Evolutionary conservation across 2,888 invertebrate genomes (phyloP), one percentile per base, ranked within the genome.

Genomic region (Meloe dianella): DNA sequence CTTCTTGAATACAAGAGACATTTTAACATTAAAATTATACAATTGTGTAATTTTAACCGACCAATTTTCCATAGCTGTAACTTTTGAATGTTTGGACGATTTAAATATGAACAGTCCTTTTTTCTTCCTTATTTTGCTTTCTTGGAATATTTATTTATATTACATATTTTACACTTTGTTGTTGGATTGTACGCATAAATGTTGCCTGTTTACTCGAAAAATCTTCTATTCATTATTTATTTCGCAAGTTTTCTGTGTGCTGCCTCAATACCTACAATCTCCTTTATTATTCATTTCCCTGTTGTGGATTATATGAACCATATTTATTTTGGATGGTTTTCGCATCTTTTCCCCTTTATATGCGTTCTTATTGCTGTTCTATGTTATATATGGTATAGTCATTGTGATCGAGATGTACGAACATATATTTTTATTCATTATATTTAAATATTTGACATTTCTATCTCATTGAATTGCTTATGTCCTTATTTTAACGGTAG

Each of bases 241-340:
- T 70, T 69, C 69, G 63, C 68, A 70, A 71, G 71, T 72, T 75
- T 68, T 63, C 72, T 73, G 75, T 74, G 75, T 78, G 72, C 75
- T 74, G 77, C 72, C 76, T 77, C 79, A 79, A 79, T 80, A 54
- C 54, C 54, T 22, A 77, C 79, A 79, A 80, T 79, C 80, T 79
- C 74, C 76, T 78, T 72, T 75, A 78, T 77, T 75, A 78, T 78
- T 77, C 74, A 78, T 75, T 63, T 61, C 51, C 57, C 64, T 59
- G 35, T 64, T 70, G 65, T 66, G 61, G 64, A 68, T 67, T 65
- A 67, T 66, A 64, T 61, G 67, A 58, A 62, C 64, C 20, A 38
- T 38, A 32, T 54, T 57, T 56, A 30, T 58, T 24, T 24, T 38
- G 10, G 29, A 14, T 22, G 27, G 17, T 38, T 58, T 54, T 35